phyloP scores from a whole-genome alignment of 2,888 invertebrate genomes.

The Lutraria lutraria region DNA sequence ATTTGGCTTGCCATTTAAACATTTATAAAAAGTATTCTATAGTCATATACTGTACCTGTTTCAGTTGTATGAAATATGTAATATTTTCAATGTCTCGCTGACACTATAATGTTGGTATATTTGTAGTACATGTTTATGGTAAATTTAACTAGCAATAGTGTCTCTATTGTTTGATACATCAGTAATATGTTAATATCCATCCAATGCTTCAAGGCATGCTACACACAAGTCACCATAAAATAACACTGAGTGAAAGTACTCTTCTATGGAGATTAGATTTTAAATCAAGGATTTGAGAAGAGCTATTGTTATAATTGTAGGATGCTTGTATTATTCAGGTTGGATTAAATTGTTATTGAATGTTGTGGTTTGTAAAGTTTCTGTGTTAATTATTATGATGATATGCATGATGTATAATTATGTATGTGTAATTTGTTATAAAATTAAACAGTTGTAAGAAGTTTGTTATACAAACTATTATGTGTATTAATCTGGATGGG shows the following conservation, averaged over 20 bases:
- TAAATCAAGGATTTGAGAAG: neutral
- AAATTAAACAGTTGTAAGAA: too few species aligned
- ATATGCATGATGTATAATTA: too few species aligned
- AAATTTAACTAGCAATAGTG: slow-evolving; percentile 1
- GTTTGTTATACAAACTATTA: too few species aligned
- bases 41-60: neutral
- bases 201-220: slow-evolving; percentile 4
- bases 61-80: neutral
- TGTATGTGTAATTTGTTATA: too few species aligned
- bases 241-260: neutral
- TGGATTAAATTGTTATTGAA: too few species aligned
- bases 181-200: neutral
- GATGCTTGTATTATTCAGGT: too few species aligned
- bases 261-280: slow-evolving; percentile 1
- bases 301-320: too few species aligned
- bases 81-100: neutral
- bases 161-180: neutral
- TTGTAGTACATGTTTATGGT: neutral
- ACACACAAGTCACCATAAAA: neutral
- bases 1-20: neutral
- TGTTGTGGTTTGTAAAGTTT: too few species aligned
- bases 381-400: too few species aligned
- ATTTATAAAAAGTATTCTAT: neutral
- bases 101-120: neutral
- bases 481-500: neutral